Percentiles rank a stretch among this genome's conserved stretches.
phyloP scores from a whole-genome alignment of 2,113 vertebrate genomes.

The Siniperca chuatsi region DNA sequence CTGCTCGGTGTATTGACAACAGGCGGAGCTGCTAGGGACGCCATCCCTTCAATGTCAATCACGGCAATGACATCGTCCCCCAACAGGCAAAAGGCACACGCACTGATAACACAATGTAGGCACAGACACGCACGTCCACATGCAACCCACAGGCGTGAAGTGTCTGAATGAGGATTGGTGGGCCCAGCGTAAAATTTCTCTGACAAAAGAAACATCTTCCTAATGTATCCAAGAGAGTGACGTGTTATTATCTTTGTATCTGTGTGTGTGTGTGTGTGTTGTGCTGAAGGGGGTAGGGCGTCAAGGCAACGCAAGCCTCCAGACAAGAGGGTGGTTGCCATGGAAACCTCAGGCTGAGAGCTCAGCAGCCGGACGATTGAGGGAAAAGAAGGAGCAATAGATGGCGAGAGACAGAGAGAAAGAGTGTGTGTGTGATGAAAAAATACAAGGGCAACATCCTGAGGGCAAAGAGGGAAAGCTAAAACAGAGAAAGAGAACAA shows the following conservation, averaged over 20 bases:
- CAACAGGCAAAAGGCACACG: slow-evolving; percentile 27
- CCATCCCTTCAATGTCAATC: slow-evolving; percentile 61
- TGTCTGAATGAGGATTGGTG: background rate
- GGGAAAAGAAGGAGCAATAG: slow-evolving; percentile 64
- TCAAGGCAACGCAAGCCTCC: slow-evolving; percentile 79
- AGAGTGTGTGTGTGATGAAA: slow-evolving; percentile 43
- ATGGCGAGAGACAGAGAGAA: slow-evolving; percentile 43
- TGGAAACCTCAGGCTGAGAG: slow-evolving; percentile 84
- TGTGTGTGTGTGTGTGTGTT: slow-evolving; percentile 47
- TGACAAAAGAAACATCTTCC: background rate
- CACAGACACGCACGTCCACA: background rate
- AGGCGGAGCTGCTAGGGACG: slow-evolving; percentile 40
- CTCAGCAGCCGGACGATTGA: slow-evolving; percentile 71
- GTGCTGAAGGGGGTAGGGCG: slow-evolving; percentile 79
- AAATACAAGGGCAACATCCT: slow-evolving; percentile 50
- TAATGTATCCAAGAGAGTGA: background rate
- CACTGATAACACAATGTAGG: background rate
- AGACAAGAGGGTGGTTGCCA: slow-evolving; percentile 85
- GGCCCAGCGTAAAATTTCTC: background rate
- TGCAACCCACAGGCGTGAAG: background rate
- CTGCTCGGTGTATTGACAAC: slow-evolving; percentile 49
- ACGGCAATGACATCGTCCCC: slow-evolving; percentile 37
- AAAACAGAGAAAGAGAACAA: slow-evolving; percentile 24
- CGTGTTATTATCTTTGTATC: slow-evolving; percentile 31
- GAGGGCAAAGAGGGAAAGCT: slow-evolving; percentile 37